Conservation (phyloP, 2,113 vertebrate genomes). For the Tyrannus savana region DNA sequence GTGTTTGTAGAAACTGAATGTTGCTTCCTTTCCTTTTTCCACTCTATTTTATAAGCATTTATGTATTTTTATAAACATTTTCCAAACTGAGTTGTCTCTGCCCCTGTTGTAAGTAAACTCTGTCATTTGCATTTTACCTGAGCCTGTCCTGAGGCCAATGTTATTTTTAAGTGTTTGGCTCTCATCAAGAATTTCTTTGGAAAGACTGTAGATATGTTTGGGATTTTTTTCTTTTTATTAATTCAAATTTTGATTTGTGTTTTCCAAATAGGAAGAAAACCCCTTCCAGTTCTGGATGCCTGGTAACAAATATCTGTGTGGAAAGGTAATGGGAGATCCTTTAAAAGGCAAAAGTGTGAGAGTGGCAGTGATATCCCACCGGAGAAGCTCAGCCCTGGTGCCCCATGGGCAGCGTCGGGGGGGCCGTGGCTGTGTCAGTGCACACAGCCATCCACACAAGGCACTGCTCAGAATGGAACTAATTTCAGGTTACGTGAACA, state of each 20-base stretch:
- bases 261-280: neutral
- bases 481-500: neutral
- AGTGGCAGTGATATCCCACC: neutral
- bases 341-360: neutral
- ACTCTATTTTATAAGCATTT: neutral
- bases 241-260: neutral
- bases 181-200: neutral
- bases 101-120: neutral
- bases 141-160: neutral
- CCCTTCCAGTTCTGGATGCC: neutral
- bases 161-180: neutral
- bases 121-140: neutral
- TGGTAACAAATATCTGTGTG: neutral
- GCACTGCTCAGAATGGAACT: neutral
- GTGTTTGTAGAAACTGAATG: neutral
- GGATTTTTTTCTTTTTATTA: neutral
- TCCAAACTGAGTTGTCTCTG: neutral
- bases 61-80: neutral
- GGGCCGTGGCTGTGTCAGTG: rapidly evolving
- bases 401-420: rapidly evolving
- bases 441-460: no score
- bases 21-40: neutral
- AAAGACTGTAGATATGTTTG: neutral
- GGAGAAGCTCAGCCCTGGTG: neutral
- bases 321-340: neutral